Conservation (phyloP, 2,113 vertebrate genomes). For the Grallaria varia region DNA sequence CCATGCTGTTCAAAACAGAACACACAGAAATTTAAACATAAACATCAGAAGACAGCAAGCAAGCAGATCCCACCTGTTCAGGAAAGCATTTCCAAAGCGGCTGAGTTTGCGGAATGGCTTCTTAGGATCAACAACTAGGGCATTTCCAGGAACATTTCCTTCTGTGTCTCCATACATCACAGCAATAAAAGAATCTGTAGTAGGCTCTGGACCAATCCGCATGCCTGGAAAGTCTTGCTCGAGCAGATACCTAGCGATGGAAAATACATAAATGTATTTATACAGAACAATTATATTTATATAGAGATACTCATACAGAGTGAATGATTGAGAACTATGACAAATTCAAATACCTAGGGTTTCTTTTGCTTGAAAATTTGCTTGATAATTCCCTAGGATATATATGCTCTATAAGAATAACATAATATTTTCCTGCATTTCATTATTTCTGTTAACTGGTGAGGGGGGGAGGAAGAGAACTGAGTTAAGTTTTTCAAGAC, state of each 20-base stretch:
- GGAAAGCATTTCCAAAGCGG: constrained; percentile 93
- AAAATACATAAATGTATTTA: background rate
- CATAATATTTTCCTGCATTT: background rate
- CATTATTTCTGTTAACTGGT: background rate
- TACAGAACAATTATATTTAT: background rate
- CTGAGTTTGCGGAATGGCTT: constrained; percentile 95
- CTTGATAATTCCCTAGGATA: background rate
- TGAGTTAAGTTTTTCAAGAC: background rate
- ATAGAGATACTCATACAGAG: background rate
- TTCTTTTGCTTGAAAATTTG: background rate
- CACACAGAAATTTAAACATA: background rate
- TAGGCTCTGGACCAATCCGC: constrained; percentile 96
- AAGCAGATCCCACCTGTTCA: constrained; percentile 84
- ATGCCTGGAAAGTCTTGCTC: constrained; percentile 98
- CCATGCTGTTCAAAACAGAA: background rate
- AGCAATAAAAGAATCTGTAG: constrained; percentile 95
- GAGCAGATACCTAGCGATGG: constrained; percentile 81
- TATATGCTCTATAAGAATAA: background rate
- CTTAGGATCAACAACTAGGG: constrained; percentile 93
- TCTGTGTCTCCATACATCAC: constrained; percentile 95
- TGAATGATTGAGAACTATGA: background rate
- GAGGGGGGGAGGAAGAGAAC: background rate
- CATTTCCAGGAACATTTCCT: constrained; percentile 91
- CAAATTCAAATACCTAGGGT: background rate
- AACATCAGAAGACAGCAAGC: background rate